Evolutionary conservation across 2,113 vertebrate species (phyloP).

Genomic region (Daboia siamensis): DNA sequence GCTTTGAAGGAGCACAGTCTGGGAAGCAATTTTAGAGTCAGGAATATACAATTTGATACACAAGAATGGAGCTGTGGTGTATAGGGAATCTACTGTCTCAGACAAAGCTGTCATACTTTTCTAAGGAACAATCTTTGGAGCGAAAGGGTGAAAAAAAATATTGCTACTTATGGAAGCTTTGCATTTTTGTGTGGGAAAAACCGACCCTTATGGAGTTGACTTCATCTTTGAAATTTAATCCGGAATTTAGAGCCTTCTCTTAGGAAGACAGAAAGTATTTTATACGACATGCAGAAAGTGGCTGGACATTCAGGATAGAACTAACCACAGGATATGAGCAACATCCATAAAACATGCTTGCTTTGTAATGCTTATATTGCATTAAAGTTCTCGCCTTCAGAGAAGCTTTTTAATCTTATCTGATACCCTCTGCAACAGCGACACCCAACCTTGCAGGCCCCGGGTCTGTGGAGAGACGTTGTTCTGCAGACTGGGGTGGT

Average conservation of each 20-base stretch:
- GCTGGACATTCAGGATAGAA: not conserved
- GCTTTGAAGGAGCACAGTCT: not conserved
- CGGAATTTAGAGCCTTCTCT: not conserved
- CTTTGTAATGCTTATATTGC: not conserved
- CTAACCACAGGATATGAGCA: not conserved
- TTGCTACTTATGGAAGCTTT: not conserved
- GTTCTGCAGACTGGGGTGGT: no score
- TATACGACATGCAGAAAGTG: not conserved
- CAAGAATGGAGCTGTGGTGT: conserved; percentile 31
- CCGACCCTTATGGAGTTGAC: not conserved
- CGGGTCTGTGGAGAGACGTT: no score
- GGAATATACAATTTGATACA: conserved; percentile 35
- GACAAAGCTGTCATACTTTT: conserved; percentile 15
- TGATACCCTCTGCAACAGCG: not conserved
- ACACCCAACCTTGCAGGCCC: no score
- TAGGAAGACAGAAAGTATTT: not conserved
- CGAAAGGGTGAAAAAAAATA: conserved; percentile 9
- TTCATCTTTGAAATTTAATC: not conserved
- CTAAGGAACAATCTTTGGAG: not conserved
- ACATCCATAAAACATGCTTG: not conserved
- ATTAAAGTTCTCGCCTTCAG: not conserved
- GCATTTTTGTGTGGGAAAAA: not conserved
- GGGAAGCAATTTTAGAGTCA: conserved; percentile 34
- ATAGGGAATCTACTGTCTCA: not conserved
- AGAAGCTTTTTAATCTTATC: not conserved